Evolutionary conservation across 1,140 invertebrate species (phyloP).

Genomic region (Drosophila pseudoobscura): DNA sequence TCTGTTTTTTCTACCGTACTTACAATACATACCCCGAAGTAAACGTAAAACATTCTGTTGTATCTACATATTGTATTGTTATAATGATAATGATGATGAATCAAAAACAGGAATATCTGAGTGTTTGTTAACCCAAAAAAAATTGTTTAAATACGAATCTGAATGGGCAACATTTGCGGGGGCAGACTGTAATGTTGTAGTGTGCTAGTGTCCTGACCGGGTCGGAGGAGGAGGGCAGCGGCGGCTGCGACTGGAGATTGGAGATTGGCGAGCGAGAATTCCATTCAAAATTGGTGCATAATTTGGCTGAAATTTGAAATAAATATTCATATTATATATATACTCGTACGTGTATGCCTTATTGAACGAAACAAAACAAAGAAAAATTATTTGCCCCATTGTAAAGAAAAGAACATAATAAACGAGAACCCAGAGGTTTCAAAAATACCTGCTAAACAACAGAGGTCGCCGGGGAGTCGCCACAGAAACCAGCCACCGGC

Average conservation of each 20-base stretch:
- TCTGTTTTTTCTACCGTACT: slow-evolving; percentile 30
- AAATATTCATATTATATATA: slow-evolving; percentile 46
- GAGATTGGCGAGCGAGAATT: slow-evolving; percentile 21
- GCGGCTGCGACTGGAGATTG: not conserved
- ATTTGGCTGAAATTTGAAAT: slow-evolving; percentile 67
- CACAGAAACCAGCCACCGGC: not conserved
- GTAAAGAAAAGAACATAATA: slow-evolving; percentile 36
- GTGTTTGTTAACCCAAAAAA: slow-evolving; percentile 42
- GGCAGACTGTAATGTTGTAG: not conserved
- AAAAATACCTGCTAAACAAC: slow-evolving; percentile 77
- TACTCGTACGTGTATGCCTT: slow-evolving; percentile 59
- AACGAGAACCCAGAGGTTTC: slow-evolving; percentile 76
- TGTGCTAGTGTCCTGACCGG: too few relatives aligned
- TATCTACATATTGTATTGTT: slow-evolving; percentile 45
- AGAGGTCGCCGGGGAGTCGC: slow-evolving; percentile 34
- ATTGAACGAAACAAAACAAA: slow-evolving; percentile 47
- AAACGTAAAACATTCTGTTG: slow-evolving; percentile 34
- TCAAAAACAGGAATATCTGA: slow-evolving; percentile 32
- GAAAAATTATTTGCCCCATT: slow-evolving; percentile 50
- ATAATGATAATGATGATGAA: slow-evolving; percentile 44
- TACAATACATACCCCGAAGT: slow-evolving; percentile 30
- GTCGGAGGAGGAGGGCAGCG: not conserved
- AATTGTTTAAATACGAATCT: slow-evolving; percentile 51
- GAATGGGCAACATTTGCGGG: slow-evolving; percentile 15
- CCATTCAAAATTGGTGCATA: slow-evolving; percentile 65